Percentiles rank a stretch among this genome's conserved stretches.
Evolutionary conservation across 2,888 invertebrate genomes (phyloP).

Genomic region (Rhagophthalmus giganteus): DNA sequence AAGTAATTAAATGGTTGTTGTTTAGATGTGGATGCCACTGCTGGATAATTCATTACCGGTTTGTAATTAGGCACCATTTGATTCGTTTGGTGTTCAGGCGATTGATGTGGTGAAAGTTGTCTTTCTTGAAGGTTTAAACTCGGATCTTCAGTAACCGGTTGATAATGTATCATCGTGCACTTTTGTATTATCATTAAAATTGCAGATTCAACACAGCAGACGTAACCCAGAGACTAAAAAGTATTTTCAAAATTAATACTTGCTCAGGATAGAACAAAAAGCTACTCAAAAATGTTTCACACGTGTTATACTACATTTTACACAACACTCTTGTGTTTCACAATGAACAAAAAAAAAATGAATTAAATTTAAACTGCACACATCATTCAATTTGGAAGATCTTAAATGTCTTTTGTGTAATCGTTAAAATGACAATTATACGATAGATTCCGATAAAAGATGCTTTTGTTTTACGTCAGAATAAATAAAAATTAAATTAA

Average conservation of each 20-base stretch:
- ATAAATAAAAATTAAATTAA: too few species aligned
- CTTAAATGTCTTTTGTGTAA: too few species aligned
- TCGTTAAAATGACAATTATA: background rate
- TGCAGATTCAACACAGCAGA: constrained; percentile 64
- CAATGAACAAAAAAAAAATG: too few species aligned
- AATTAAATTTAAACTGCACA: too few species aligned
- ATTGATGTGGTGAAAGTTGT: constrained; percentile 47
- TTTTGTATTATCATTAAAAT: constrained; percentile 62
- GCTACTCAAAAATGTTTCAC: too few species aligned
- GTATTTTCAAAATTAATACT: background rate
- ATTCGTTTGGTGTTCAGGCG: constrained; percentile 50
- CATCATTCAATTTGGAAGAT: too few species aligned
- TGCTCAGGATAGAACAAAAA: background rate
- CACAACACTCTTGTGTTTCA: too few species aligned
- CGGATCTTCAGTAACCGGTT: constrained; percentile 66
- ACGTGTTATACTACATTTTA: too few species aligned
- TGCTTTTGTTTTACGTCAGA: too few species aligned
- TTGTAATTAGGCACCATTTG: constrained; percentile 55
- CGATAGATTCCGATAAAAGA: too few species aligned
- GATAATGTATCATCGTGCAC: constrained; percentile 62
- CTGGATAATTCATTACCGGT: constrained; percentile 48
- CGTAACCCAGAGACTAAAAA: constrained; percentile 64
- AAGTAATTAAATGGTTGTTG: constrained; percentile 52
- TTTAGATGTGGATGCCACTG: constrained; percentile 58
- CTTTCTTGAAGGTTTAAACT: constrained; percentile 60